A percentile compares a stretch with the other conserved stretches of the same genome.
phyloP scores from a whole-genome alignment of 2,888 invertebrate genomes.

The Micropterix aruncella region DNA sequence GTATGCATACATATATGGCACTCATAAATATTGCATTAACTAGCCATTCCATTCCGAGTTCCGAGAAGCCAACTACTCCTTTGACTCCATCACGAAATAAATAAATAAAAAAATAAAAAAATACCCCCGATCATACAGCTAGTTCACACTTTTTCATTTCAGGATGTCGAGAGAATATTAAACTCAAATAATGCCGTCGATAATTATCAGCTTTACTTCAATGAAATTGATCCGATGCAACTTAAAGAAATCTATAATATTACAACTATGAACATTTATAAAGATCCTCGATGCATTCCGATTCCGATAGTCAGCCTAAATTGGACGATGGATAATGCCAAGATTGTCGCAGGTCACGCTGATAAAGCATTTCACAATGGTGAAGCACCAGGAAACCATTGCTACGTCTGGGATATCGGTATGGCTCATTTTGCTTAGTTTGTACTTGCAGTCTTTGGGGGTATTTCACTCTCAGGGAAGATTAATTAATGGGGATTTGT shows the following conservation, averaged over 20 bases:
- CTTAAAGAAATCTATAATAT: neutral
- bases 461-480: too few relatives aligned
- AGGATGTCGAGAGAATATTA: neutral
- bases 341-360: neutral
- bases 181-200: neutral
- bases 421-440: constrained; percentile 13
- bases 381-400: constrained; percentile 7
- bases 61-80: too few relatives aligned
- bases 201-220: neutral
- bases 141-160: too few relatives aligned
- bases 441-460: too few relatives aligned
- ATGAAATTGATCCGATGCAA: neutral
- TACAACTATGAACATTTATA: neutral
- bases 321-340: neutral
- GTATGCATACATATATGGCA: too few relatives aligned
- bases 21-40: too few relatives aligned
- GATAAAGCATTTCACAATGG: neutral
- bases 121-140: too few relatives aligned
- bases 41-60: too few relatives aligned
- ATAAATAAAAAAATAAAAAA: too few relatives aligned
- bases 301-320: neutral
- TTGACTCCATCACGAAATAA: too few relatives aligned
- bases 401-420: constrained; percentile 55
- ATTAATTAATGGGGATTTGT: too few relatives aligned
- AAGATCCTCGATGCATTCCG: neutral